A percentile compares a stretch with the other conserved stretches of the same genome.
phyloP scores from a whole-genome alignment of 2,797 vertebrate genomes.

The Silurus aristotelis region DNA sequence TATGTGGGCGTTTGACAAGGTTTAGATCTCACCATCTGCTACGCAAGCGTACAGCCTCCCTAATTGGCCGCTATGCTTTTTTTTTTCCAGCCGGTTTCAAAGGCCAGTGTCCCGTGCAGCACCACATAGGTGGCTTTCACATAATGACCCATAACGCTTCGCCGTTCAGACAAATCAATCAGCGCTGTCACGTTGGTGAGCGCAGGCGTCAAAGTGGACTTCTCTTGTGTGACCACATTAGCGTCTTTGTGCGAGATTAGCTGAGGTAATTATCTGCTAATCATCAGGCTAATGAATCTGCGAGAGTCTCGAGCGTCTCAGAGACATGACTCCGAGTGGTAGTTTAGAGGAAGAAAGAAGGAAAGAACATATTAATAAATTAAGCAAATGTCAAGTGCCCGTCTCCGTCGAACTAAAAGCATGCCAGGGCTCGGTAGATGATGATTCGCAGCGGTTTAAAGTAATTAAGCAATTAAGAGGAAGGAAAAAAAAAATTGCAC shows the following conservation, averaged over 20 bases:
- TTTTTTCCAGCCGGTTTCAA: conserved; percentile 10
- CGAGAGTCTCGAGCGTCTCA: conserved; percentile 4
- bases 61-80: conserved; percentile 15
- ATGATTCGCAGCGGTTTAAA: conserved; percentile 17
- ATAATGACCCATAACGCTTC: conserved; percentile 2
- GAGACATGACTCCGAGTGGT: conserved; percentile 23
- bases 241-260: conserved; percentile 15
- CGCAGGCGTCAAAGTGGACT: not conserved
- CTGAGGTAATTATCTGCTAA: conserved; percentile 41
- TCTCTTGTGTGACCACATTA: conserved; percentile 22
- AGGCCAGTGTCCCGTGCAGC: not conserved
- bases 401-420: not conserved
- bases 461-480: conserved; percentile 26
- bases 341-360: conserved; percentile 29
- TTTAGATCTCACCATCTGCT: conserved; percentile 29
- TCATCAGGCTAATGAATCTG: conserved; percentile 27
- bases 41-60: not conserved
- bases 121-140: not conserved
- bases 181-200: not conserved
- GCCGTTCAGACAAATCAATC: conserved; percentile 6
- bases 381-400: conserved; percentile 37
- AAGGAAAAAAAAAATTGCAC: not conserved
- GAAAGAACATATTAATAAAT: conserved; percentile 32
- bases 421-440: not conserved
- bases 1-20: not conserved